Percentiles rank a stretch among this genome's conserved stretches.
Evolutionary conservation across 2,797 vertebrate genomes (phyloP).

Genomic region (Cyclopterus lumpus): DNA sequence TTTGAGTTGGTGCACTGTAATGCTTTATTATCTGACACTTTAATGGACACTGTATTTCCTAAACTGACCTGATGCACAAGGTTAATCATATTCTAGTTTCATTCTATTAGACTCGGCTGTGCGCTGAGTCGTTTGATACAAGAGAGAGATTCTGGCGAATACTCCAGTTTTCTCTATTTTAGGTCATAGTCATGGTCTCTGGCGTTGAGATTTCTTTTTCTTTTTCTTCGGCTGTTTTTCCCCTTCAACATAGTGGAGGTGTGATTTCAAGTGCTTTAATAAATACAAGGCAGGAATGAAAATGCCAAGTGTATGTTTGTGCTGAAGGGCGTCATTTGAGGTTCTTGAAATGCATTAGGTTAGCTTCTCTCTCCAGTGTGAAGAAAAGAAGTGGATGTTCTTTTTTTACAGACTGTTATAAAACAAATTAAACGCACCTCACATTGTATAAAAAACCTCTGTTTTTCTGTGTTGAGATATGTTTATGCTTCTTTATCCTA

Average conservation of each 20-base stretch:
- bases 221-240: slow-evolving; percentile 15
- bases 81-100: slow-evolving; percentile 7
- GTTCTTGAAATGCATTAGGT: slow-evolving; percentile 72
- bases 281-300: slow-evolving; percentile 68
- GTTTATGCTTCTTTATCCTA: slow-evolving; percentile 27
- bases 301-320: slow-evolving; percentile 72
- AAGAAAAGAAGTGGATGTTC: slow-evolving; percentile 38
- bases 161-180: slow-evolving; percentile 33
- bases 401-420: slow-evolving; percentile 48
- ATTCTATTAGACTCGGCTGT: neutral
- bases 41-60: slow-evolving; percentile 45
- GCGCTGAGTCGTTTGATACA: neutral
- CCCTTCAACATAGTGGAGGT: slow-evolving; percentile 34
- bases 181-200: slow-evolving; percentile 34
- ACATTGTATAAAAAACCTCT: slow-evolving; percentile 24
- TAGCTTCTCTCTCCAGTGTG: slow-evolving; percentile 38
- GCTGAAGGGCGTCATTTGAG: slow-evolving; percentile 62
- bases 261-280: slow-evolving; percentile 68
- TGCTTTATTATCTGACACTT: slow-evolving; percentile 49
- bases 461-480: slow-evolving; percentile 15
- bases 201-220: slow-evolving; percentile 14
- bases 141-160: slow-evolving; percentile 15
- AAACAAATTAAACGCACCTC: slow-evolving; percentile 57
- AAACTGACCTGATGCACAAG: slow-evolving; percentile 19
- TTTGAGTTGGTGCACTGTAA: slow-evolving; percentile 37